Conservation (phyloP, 1,140 invertebrate species). For the Scaptomyza graminum region DNA sequence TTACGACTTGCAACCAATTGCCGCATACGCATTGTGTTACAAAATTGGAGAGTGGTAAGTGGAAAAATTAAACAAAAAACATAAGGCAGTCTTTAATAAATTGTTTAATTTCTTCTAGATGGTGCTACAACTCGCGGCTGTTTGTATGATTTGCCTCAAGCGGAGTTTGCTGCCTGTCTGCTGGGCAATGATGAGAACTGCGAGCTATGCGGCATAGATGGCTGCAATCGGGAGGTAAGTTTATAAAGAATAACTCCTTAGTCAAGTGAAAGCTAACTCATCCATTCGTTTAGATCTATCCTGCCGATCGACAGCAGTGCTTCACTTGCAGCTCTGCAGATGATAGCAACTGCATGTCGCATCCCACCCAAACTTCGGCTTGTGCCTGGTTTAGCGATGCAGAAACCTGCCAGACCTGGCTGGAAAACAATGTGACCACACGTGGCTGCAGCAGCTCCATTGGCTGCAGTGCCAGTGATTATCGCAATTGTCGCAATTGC, state of each 20-base stretch:
- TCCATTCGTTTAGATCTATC: conserved; percentile 53
- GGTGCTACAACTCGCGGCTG: conserved; percentile 74
- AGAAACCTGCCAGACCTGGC: conserved; percentile 61
- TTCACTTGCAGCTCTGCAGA: conserved; percentile 69
- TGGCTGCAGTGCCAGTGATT: conserved; percentile 58
- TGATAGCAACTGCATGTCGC: conserved; percentile 61
- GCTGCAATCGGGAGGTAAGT: conserved; percentile 73
- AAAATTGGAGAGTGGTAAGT: conserved; percentile 43
- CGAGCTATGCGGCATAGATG: conserved; percentile 51
- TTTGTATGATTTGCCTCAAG: conserved; percentile 54
- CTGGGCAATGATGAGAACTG: conserved; percentile 65
- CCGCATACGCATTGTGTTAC: conserved; percentile 69
- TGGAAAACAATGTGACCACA: conserved; percentile 57
- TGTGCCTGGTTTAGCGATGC: conserved; percentile 59
- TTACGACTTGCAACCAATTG: conserved; percentile 55
- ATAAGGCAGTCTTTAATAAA: neutral
- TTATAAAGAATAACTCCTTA: neutral
- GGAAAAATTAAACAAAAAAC: neutral
- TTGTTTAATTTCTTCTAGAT: conserved; percentile 31
- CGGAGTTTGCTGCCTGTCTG: conserved; percentile 64
- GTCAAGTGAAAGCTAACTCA: neutral
- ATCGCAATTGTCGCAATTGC: conserved; percentile 66
- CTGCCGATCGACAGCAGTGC: conserved; percentile 68
- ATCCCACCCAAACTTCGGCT: conserved; percentile 39
- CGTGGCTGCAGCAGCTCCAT: conserved; percentile 71